Evolutionary conservation across 2,888 invertebrate species (phyloP).

Genomic region (Chymomyza fuscimana): DNA sequence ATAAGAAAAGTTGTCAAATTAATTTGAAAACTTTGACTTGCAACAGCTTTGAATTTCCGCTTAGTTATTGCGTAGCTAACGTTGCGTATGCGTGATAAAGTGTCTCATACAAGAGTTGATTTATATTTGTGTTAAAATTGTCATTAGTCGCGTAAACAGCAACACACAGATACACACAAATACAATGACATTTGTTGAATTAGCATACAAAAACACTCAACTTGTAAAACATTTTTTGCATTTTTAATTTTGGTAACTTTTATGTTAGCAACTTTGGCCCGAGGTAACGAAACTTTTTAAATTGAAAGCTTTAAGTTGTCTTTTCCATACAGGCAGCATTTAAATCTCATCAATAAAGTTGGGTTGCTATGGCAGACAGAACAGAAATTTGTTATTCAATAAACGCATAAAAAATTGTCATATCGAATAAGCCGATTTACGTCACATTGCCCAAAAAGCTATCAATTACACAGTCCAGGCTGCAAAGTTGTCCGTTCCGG

Average conservation of each 20-base stretch:
- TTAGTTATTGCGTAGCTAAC: neutral
- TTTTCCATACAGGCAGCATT: neutral
- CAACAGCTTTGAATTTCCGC: neutral
- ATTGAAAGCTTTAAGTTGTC: neutral
- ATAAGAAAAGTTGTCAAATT: constrained; percentile 30
- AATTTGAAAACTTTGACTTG: constrained; percentile 25
- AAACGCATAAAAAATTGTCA: neutral
- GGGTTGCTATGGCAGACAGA: neutral
- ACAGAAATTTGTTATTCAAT: neutral
- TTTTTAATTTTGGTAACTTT: neutral
- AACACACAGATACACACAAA: neutral
- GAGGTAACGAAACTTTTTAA: neutral
- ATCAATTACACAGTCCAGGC: neutral
- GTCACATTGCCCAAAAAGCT: neutral
- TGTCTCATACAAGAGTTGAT: constrained; percentile 4
- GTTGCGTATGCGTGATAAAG: constrained; percentile 12
- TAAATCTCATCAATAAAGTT: constrained; percentile 6
- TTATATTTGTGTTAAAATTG: constrained; percentile 13
- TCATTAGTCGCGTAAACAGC: constrained; percentile 7
- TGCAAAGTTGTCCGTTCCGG: neutral
- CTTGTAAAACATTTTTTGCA: neutral
- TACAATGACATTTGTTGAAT: neutral
- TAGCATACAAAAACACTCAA: neutral
- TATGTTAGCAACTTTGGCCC: neutral
- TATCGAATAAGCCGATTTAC: constrained; percentile 1